Evolutionary conservation across 2,113 vertebrate genomes (phyloP), one percentile per base, ranked within the genome.

Genomic region (Lucifuga dentata): DNA sequence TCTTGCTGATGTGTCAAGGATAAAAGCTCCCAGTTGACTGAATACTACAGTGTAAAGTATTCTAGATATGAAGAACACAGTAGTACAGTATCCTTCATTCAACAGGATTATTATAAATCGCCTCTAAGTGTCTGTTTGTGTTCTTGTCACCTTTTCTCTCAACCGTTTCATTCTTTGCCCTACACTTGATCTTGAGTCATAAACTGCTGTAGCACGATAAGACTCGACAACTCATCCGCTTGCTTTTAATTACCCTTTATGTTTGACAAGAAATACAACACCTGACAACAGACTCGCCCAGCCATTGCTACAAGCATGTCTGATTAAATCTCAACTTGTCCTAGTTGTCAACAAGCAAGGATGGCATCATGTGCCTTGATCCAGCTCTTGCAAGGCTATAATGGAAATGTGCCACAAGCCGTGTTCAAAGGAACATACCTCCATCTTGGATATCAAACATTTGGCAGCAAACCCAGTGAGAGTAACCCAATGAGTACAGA

Each of bases 391-490:
- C 58, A 35, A 66, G 50, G 53, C 83, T 81, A 77, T 68, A 83
- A 86, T 43, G 70, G 59, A 86, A 64, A 65, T 81, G 76, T 36
- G 49, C 73, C 86, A 80, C 74, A 71, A 82, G 77, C 80, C 76
- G 76, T 71, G 74, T 86, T 89, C 86, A 90, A 91, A 88, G 84
- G 72, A 69, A 76, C 70, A 86, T 89, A 82, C 73, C 82, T 90
- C 81, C 81, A 85, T 91, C 83, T 93, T 86, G 73, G 82, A 91
- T 93, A 89, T 92, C 92, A 92, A 93, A 92, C 85, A 83, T 86
- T 90, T 93, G 90, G 91, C 89, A 84, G 56, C 5, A 40, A 52
- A 66, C 60, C 71, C 76, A 59, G 78, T 65, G 68, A 11, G 32
- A 89, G 87, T 77, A 91, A 90, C 88, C 81, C 67, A 83, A 86